Conservation (phyloP, 2,113 vertebrate species). For the Atherinomorus stipes region DNA sequence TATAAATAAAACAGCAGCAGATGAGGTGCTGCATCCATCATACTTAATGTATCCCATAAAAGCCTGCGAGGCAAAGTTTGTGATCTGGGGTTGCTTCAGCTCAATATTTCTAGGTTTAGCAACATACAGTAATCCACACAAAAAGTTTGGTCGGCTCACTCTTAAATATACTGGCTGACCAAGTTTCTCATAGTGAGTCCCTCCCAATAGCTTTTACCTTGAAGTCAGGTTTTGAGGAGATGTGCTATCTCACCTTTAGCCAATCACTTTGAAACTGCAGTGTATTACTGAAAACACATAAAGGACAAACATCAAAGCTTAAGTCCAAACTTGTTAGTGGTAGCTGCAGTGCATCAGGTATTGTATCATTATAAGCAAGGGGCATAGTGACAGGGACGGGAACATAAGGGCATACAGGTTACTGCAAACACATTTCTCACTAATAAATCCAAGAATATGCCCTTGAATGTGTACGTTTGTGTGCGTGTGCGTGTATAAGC, state of each 20-base stretch:
- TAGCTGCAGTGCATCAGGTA: slow-evolving; percentile 6
- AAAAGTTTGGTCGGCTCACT: too few relatives aligned
- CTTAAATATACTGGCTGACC: neutral
- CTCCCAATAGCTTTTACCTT: slow-evolving; percentile 17
- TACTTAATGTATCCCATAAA: too few relatives aligned
- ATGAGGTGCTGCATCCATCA: too few relatives aligned
- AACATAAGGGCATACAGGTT: slow-evolving; percentile 47
- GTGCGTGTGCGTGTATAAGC: too few relatives aligned
- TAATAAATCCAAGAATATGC: neutral
- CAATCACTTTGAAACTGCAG: slow-evolving; percentile 34
- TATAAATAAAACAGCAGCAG: too few relatives aligned
- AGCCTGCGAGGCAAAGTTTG: too few relatives aligned
- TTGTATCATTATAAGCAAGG: slow-evolving; percentile 55
- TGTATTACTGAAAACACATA: slow-evolving; percentile 52
- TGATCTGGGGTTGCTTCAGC: too few relatives aligned
- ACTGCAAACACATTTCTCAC: slow-evolving; percentile 26
- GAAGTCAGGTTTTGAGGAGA: slow-evolving; percentile 38
- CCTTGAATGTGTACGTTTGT: neutral
- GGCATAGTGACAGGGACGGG: slow-evolving; percentile 41
- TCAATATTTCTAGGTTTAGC: too few relatives aligned
- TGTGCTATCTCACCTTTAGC: slow-evolving; percentile 30
- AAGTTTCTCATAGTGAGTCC: neutral
- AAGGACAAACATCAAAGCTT: slow-evolving; percentile 70
- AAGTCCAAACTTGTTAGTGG: slow-evolving; percentile 47
- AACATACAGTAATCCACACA: too few relatives aligned